Evolutionary conservation across 64 coral and sea anemone species (phyloP).

Genomic region (Astreopora myriophthalma): DNA sequence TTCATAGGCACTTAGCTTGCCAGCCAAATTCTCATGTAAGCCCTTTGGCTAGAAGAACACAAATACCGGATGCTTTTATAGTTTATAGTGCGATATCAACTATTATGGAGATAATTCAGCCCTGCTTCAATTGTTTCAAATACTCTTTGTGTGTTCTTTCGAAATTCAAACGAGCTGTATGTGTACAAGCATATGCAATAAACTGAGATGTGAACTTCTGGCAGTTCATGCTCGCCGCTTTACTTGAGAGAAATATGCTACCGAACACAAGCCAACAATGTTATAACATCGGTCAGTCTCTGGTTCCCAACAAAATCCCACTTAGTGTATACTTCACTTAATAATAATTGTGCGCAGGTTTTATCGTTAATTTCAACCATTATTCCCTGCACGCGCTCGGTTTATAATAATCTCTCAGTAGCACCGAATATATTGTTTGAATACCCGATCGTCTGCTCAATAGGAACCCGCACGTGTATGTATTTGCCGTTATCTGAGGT

Average conservation of each 20-base stretch:
- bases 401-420: neutral
- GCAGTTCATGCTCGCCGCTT: too few relatives aligned
- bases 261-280: too few relatives aligned
- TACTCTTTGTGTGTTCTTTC: neutral
- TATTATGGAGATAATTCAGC: neutral
- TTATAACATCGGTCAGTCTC: too few relatives aligned
- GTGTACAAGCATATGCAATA: too few relatives aligned
- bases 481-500: neutral
- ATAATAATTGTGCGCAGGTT: too few relatives aligned
- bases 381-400: too few relatives aligned
- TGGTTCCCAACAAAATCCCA: too few relatives aligned
- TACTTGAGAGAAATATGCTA: too few relatives aligned
- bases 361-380: too few relatives aligned
- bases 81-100: too few relatives aligned
- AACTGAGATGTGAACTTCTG: too few relatives aligned
- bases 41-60: neutral
- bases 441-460: neutral
- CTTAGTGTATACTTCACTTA: too few relatives aligned
- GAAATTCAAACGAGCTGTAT: neutral
- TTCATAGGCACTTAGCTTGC: neutral
- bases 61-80: neutral
- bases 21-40: neutral
- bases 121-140: neutral
- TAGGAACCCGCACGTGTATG: neutral
- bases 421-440: neutral